Conservation (phyloP, 2,113 vertebrate species). For the Pteruthius melanotis region DNA sequence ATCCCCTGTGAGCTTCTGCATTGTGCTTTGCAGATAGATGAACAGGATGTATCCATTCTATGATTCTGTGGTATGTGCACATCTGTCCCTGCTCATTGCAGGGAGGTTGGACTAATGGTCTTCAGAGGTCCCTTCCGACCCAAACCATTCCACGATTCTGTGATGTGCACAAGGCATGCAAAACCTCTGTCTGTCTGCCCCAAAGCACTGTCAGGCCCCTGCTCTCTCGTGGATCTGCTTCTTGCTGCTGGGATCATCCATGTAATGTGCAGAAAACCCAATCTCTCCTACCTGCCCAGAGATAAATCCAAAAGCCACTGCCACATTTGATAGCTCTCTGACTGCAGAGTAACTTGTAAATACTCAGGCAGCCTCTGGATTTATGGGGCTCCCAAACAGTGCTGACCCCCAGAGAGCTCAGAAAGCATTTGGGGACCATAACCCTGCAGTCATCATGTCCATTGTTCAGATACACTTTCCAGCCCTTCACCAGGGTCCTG, state of each 20-base stretch:
- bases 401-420: neutral
- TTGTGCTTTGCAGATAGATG: neutral
- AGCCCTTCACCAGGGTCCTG: neutral
- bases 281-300: neutral
- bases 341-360: neutral
- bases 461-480: neutral
- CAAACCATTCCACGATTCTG: neutral
- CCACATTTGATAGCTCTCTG: neutral
- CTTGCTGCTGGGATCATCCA: neutral
- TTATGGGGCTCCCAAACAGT: neutral
- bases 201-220: neutral
- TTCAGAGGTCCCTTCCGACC: neutral
- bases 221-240: accelerated
- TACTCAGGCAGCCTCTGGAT: neutral
- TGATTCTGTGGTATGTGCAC: neutral
- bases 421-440: neutral
- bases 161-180: neutral
- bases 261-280: neutral
- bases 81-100: neutral
- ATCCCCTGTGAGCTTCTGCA: neutral
- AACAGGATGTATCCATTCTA: neutral
- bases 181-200: neutral
- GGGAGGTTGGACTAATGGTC: neutral
- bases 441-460: neutral
- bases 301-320: neutral